Percentiles rank a stretch among this genome's conserved stretches.
phyloP scores from a whole-genome alignment of 2,113 vertebrate genomes.

The Muscicapa adusta region DNA sequence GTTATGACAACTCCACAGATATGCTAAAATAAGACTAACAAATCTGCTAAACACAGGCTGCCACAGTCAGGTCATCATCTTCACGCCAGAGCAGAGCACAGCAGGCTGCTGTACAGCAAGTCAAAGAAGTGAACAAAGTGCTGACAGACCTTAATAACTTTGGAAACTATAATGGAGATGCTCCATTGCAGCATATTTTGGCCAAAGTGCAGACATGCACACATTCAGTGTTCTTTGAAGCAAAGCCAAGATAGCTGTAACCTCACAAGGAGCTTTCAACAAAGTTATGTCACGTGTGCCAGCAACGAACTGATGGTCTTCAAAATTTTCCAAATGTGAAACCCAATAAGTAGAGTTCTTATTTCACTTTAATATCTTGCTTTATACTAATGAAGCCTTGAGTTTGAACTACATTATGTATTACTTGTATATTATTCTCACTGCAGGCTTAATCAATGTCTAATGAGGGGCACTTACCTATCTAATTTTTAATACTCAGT shows the following conservation, averaged over 20 bases:
- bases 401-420: not conserved
- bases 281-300: not conserved
- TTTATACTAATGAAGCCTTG: not conserved
- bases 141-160: not conserved
- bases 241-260: not conserved
- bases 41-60: not conserved
- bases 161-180: not conserved
- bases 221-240: not conserved
- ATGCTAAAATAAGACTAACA: not conserved
- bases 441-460: not conserved
- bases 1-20: not conserved
- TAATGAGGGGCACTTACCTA: not conserved
- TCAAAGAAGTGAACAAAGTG: not conserved
- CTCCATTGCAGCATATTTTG: not conserved
- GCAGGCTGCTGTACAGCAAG: not conserved
- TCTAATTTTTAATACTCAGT: not conserved
- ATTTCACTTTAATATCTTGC: not conserved
- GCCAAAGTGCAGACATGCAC: not conserved
- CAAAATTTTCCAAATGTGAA: not conserved
- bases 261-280: not conserved
- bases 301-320: not conserved
- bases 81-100: accelerated
- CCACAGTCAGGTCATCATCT: not conserved
- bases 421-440: not conserved
- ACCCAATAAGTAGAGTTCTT: not conserved